A percentile compares a stretch with the other conserved stretches of the same genome.
phyloP scores from a whole-genome alignment of 2,888 invertebrate species.

The Leucoptera coffeella region DNA sequence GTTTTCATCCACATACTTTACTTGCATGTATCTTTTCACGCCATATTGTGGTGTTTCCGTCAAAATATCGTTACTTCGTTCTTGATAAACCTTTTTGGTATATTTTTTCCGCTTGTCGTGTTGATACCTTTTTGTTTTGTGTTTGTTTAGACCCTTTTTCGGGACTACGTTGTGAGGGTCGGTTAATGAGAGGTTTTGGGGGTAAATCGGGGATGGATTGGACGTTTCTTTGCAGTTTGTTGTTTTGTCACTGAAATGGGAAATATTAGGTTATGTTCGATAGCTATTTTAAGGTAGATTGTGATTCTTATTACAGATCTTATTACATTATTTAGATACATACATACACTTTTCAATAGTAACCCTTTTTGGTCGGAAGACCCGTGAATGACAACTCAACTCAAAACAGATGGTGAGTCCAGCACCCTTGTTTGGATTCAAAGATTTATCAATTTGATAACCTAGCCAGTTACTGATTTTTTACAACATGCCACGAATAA shows the following conservation, averaged over 20 bases:
- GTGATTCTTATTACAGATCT: no score
- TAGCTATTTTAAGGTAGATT: no score
- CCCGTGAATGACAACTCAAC: no score
- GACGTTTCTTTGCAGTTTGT: constrained; percentile 26
- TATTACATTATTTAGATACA: no score
- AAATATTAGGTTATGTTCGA: no score
- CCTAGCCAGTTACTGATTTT: no score
- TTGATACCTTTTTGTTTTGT: constrained; percentile 24
- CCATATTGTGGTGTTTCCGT: constrained; percentile 25
- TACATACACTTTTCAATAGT: no score
- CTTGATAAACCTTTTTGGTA: constrained; percentile 3
- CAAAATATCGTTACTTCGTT: constrained; percentile 19
- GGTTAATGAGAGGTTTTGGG: constrained; percentile 19
- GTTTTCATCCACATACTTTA: constrained; percentile 31
- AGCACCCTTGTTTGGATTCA: no score
- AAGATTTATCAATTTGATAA: constrained; percentile 51
- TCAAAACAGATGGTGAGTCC: no score
- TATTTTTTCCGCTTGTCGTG: constrained; percentile 8
- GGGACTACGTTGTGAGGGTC: constrained; percentile 28
- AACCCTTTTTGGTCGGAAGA: no score
- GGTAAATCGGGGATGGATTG: constrained; percentile 16
- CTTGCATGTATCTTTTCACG: constrained; percentile 42
- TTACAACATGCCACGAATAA: no score
- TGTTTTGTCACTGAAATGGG: constrained; percentile 17
- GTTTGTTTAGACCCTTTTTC: constrained; percentile 30